These are phyloP conservation scores for Xestobium rufovillosum DNA, from an alignment of 2,888 invertebrate species.

Conservation along the genomic window DNA sequence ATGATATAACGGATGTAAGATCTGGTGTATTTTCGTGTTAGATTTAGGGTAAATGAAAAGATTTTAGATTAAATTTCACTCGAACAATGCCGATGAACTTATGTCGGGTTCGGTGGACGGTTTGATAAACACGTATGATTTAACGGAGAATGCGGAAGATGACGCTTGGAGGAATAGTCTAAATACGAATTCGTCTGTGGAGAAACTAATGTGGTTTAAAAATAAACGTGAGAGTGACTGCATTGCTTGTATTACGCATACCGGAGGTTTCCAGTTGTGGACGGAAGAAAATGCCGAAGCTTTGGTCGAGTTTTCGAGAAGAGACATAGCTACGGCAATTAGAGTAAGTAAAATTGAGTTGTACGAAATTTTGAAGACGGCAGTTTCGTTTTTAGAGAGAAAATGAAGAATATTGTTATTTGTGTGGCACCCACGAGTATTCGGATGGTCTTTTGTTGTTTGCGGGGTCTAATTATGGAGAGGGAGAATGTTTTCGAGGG, in stretches of 20 bases:
- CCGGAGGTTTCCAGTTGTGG: conserved; percentile 65
- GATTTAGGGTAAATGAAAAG: conserved; percentile 7
- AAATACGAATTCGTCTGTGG: conserved; percentile 73
- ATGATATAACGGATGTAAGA: conserved; percentile 66
- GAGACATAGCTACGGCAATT: conserved; percentile 51
- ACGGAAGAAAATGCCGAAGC: conserved; percentile 55
- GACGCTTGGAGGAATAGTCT: conserved; percentile 70
- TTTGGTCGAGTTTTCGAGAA: conserved; percentile 50
- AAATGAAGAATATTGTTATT: conserved; percentile 54
- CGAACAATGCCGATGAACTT: conserved; percentile 55
- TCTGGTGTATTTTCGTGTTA: neutral
- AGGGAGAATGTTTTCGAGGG: conserved; percentile 53
- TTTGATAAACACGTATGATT: conserved; percentile 75
- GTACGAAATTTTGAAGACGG: conserved; percentile 1
- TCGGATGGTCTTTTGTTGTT: conserved; percentile 49
- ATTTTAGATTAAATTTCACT: conserved; percentile 62
- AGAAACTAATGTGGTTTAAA: conserved; percentile 50
- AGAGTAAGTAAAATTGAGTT: conserved; percentile 39
- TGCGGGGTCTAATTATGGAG: conserved; percentile 55
- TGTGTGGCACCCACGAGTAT: conserved; percentile 53
- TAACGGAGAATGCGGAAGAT: conserved; percentile 65
- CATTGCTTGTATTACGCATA: conserved; percentile 63
- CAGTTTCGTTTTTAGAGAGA: conserved; percentile 47
- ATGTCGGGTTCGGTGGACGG: conserved; percentile 78
- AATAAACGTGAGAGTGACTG: conserved; percentile 44